Base-by-base conservation (phyloP, 2,888 invertebrate genomes). In the Acrobasis consociella region DNA sequence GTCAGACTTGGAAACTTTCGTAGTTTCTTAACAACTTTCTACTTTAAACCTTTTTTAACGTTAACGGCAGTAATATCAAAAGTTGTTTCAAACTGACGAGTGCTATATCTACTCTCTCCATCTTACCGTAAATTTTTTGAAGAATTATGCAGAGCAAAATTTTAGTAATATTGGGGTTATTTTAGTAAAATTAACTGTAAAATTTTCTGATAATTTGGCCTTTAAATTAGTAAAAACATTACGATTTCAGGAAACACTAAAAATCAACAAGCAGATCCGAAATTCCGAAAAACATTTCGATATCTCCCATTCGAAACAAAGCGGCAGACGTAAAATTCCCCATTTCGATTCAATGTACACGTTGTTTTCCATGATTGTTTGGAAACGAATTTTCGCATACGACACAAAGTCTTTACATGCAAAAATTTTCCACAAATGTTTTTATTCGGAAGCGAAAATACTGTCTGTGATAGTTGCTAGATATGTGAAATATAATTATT, bases 1-100 rank as follows among this genome's bases (percentile, higher is more conserved):
- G 73, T 72, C 71, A 75, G 78, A 70, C 72, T 74, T 76, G 66
- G 68, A 73, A 78, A 77, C 76, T 74, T 71, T 73, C 72, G 71
- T 72, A 73, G 75, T 64, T 64, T 65, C 56, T 59, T 42, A 46
- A 77, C 76, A 68, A 72, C 71, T 69, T 71, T 73, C 69, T 75
- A 72, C 72, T 74, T 75, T 68, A 65, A 64, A 69, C 67, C 31
- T 53, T 55, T 62, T 62, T 62, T 62, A 37, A 49, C 46, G 17
- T 61, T 13, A 17, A 51, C 52, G 39, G 22, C 52, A 46, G 52
- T 15, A 62, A 55, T 53, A 49, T 55, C 46, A 16, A 55, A 55
- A 55, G 49, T 55, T 53, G 38, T 55, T 55, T 61, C 17, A 59
- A 59, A 59, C 17, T 59, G 31, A 38, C 59, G 31, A 59, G 59